Conservation (phyloP, 2,888 invertebrate genomes). For the Pheosia tremula region DNA sequence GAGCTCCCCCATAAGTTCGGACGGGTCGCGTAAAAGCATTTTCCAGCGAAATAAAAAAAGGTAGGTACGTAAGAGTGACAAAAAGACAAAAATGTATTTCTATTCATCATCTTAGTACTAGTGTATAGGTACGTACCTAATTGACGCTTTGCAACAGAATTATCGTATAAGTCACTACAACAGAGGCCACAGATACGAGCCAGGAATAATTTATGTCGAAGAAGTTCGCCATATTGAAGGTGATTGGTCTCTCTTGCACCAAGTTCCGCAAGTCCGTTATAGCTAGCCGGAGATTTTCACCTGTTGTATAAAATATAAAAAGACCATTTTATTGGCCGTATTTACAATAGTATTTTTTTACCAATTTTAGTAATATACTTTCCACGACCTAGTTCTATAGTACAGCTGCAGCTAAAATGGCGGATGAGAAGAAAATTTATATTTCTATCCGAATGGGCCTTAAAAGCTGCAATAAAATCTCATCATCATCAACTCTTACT, state of each 20-base stretch:
- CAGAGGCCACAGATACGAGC: conserved; percentile 63
- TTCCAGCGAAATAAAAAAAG: too few relatives aligned
- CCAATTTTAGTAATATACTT: too few relatives aligned
- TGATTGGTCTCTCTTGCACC: conserved; percentile 53
- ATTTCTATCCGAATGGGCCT: not conserved
- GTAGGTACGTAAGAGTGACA: too few relatives aligned
- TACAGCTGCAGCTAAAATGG: too few relatives aligned
- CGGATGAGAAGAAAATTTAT: too few relatives aligned
- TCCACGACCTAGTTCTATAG: too few relatives aligned
- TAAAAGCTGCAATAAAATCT: not conserved
- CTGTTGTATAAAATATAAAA: conserved; percentile 35
- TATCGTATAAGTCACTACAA: conserved; percentile 69
- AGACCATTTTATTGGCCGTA: not conserved
- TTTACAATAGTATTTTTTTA: not conserved
- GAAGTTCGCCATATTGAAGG: conserved; percentile 64
- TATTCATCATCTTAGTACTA: too few relatives aligned
- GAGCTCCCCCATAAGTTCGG: too few relatives aligned
- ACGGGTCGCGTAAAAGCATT: too few relatives aligned
- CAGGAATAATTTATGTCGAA: conserved; percentile 59
- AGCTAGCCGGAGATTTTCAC: conserved; percentile 42
- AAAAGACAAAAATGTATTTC: too few relatives aligned
- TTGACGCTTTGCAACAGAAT: conserved; percentile 64
- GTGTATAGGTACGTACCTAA: conserved; percentile 12
- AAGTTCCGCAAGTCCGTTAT: conserved; percentile 51
- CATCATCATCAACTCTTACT: conserved; percentile 26